phyloP scores from a whole-genome alignment of 2,797 vertebrate genomes.

The Argya squamiceps region DNA sequence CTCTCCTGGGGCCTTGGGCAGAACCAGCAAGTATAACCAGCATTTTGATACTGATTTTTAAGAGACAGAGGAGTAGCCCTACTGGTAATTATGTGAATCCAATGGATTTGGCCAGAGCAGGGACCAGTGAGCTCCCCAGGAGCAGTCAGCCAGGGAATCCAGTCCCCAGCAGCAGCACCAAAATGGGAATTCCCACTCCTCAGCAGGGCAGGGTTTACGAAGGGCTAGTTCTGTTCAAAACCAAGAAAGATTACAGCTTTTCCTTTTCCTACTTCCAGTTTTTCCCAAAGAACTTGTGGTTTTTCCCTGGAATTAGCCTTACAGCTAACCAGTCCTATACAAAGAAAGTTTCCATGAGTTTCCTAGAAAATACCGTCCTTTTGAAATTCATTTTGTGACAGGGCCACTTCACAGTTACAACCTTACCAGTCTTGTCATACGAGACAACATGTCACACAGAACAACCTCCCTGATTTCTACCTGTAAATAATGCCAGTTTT shows the following conservation, averaged over 20 bases:
- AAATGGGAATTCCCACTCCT: background rate
- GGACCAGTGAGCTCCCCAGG: rapidly evolving
- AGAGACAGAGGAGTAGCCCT: background rate
- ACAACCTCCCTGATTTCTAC: background rate
- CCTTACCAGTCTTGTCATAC: background rate
- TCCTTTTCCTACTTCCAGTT: background rate
- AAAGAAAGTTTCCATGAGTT: background rate
- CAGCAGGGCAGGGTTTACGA: background rate
- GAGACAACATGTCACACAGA: background rate
- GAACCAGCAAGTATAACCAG: background rate
- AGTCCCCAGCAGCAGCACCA: background rate
- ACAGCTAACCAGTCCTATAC: background rate
- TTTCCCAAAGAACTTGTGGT: background rate
- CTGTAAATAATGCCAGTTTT: background rate
- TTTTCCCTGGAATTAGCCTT: background rate
- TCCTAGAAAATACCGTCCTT: background rate
- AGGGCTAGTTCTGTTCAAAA: background rate
- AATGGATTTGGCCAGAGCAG: rapidly evolving
- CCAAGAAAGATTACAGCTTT: background rate
- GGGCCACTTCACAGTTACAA: background rate
- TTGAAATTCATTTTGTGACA: background rate
- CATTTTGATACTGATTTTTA: background rate
- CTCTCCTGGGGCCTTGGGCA: background rate
- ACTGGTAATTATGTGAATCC: background rate
- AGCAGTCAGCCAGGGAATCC: background rate